Base-by-base conservation (phyloP, 1,140 invertebrate species). In the Drosophila biarmipes region DNA sequence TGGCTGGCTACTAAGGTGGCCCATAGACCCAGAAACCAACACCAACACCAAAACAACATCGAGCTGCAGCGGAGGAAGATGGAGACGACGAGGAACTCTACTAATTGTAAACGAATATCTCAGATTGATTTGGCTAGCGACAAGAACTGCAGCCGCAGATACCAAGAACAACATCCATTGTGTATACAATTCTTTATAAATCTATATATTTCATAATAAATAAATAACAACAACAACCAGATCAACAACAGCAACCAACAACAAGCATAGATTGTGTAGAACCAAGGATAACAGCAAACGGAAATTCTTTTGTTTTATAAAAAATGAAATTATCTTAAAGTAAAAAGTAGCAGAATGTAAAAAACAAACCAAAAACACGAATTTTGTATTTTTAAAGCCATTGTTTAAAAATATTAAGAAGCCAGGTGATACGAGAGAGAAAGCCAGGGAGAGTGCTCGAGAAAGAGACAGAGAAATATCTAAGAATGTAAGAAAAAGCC, bases 1-100 rank as follows among this genome's bases (percentile, higher is more conserved):
- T 99, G 95, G 96, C 96, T 81, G 96, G 96, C 92, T 96, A 96
- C 92, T 96, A 96, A 94, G 40, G 17, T 57, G 55, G 52, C 38
- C 19, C 27, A 10, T 40, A 52, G 35, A 31, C 46, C 64, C 64
- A 56, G 15, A 15, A 56, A 38, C 64, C 53, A 51, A 31, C 14
- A 19, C 53, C 53, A 51, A 31, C 17, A 19, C 53, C 53, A 42
- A 19, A 56, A 38, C 52, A 73, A 35, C 46, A 52, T 37, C 42
- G 17, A 42, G 49, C 62, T 52, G 55, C 40, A 73, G 52, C 42
- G 55, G 56, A 55, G 43, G 54, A 78, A 35, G 15, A 58, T 54
- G 62, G 17, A 29, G 46, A 68, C 34, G 45, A 51, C 58, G 68
- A 66, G 66, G 66, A 86, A 87, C 74, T 72, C 62, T 64, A 87